phyloP scores from a whole-genome alignment of 1,140 invertebrate genomes.

The Archivesica marissinica region DNA sequence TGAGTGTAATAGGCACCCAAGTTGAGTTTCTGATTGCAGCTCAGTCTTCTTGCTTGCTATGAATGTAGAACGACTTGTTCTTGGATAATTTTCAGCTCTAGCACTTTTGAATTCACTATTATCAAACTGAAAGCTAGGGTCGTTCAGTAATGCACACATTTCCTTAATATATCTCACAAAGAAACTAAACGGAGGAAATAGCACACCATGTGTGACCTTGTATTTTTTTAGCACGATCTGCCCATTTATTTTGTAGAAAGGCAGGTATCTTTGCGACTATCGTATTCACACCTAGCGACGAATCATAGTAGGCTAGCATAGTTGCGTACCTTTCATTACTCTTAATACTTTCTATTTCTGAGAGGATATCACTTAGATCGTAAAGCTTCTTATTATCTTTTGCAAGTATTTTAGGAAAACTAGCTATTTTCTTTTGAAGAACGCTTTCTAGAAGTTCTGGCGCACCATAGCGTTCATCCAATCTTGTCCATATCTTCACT shows the following conservation, averaged over 20 bases:
- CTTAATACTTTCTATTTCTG: constrained; percentile 53
- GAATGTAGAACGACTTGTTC: too few relatives aligned
- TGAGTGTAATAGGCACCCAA: too few relatives aligned
- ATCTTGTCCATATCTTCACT: constrained; percentile 26
- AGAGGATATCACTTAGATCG: constrained; percentile 54
- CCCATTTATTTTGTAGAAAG: constrained; percentile 62
- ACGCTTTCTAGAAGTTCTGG: constrained; percentile 52
- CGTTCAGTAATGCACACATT: constrained; percentile 10
- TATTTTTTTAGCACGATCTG: constrained; percentile 47
- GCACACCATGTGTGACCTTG: constrained; percentile 27
- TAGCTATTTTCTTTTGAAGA: constrained; percentile 50
- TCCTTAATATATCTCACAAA: constrained; percentile 54
- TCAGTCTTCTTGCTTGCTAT: too few relatives aligned
- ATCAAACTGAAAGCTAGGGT: constrained; percentile 63
- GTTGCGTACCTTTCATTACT: constrained; percentile 31
- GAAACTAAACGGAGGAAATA: constrained; percentile 54
- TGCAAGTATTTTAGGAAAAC: constrained; percentile 38
- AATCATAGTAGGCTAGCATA: constrained; percentile 64
- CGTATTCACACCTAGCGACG: constrained; percentile 56
- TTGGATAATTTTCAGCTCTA: too few relatives aligned
- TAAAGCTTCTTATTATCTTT: constrained; percentile 58
- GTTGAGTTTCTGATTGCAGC: too few relatives aligned
- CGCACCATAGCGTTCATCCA: constrained; percentile 45
- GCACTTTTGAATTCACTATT: too few relatives aligned
- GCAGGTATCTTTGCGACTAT: constrained; percentile 59